A percentile compares a stretch with the other conserved stretches of the same genome.
These are phyloP conservation scores for Seira ritae DNA, from an alignment of 2,888 invertebrate genomes.

Conservation along the genomic window DNA sequence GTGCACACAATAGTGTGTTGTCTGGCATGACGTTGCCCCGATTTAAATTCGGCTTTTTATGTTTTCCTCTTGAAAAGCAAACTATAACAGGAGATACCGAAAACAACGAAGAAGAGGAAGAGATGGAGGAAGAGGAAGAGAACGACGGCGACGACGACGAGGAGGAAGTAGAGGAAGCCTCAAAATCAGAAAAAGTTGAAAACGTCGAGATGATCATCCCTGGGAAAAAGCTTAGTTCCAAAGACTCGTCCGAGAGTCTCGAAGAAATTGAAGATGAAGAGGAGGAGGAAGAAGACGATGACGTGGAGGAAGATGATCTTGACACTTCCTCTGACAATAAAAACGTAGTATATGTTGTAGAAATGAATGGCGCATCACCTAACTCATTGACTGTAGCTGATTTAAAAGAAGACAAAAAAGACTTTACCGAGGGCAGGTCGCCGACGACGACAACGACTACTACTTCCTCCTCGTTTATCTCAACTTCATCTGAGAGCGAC, in stretches of 20 bases:
- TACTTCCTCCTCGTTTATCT: conserved; percentile 47
- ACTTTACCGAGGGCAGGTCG: conserved; percentile 28
- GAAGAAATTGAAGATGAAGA: conserved; percentile 63
- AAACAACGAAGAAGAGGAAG: conserved; percentile 41
- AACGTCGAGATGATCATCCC: conserved; percentile 16
- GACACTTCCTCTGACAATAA: conserved; percentile 39
- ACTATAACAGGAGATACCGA: conserved; percentile 28
- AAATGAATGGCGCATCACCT: conserved; percentile 38
- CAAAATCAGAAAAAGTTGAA: conserved; percentile 20
- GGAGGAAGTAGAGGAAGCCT: conserved; percentile 26
- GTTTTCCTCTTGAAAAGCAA: neutral
- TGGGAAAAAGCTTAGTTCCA: conserved; percentile 13
- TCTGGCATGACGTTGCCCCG: neutral
- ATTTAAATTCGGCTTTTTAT: conserved; percentile 13
- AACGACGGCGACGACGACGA: conserved; percentile 25
- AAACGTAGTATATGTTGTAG: conserved; percentile 46
- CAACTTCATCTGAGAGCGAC: conserved; percentile 56
- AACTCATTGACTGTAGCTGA: conserved; percentile 43
- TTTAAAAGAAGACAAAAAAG: conserved; percentile 37
- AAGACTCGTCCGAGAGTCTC: conserved; percentile 43
- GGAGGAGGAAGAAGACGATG: conserved; percentile 68
- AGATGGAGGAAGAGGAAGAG: conserved; percentile 30
- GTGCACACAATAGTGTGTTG: neutral
- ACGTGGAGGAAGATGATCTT: conserved; percentile 57
- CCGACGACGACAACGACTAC: conserved; percentile 17